phyloP scores from a whole-genome alignment of 2,888 invertebrate genomes.

The Tetragonisca angustula region DNA sequence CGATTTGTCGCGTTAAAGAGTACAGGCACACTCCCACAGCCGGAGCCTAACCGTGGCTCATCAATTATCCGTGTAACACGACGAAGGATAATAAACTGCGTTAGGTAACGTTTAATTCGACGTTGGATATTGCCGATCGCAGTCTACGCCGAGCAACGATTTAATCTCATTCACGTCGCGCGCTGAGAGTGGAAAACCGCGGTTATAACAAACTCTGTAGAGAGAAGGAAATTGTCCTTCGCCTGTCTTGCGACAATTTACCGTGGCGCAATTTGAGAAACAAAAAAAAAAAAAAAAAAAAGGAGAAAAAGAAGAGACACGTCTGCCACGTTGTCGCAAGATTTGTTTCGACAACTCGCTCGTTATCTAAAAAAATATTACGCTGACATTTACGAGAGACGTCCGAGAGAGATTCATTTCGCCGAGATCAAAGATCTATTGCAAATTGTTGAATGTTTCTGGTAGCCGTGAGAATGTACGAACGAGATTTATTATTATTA shows the following conservation, averaged over 20 bases:
- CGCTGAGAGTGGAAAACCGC: constrained; percentile 36
- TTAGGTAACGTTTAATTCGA: constrained; percentile 27
- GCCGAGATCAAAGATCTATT: background rate
- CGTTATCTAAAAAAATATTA: background rate
- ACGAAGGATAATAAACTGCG: background rate
- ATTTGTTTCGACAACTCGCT: background rate
- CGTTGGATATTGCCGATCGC: constrained; percentile 1
- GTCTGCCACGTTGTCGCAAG: background rate
- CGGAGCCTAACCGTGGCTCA: background rate
- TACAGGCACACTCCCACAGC: background rate
- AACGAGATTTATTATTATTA: background rate
- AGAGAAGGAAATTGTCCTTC: constrained; percentile 23
- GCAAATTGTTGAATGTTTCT: background rate
- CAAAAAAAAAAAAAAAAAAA: too few relatives aligned
- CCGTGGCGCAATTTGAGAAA: background rate
- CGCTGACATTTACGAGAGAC: background rate
- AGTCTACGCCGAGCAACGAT: background rate
- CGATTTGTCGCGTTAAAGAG: background rate
- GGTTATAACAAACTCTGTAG: constrained; percentile 5
- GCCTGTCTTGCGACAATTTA: background rate
- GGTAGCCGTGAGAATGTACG: background rate
- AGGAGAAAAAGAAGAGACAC: too few relatives aligned
- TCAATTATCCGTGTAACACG: constrained; percentile 11
- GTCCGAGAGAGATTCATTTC: too few relatives aligned
- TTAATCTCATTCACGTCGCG: constrained; percentile 35